phyloP scores from a whole-genome alignment of 2,113 vertebrate species.

The Diadophis punctatus region DNA sequence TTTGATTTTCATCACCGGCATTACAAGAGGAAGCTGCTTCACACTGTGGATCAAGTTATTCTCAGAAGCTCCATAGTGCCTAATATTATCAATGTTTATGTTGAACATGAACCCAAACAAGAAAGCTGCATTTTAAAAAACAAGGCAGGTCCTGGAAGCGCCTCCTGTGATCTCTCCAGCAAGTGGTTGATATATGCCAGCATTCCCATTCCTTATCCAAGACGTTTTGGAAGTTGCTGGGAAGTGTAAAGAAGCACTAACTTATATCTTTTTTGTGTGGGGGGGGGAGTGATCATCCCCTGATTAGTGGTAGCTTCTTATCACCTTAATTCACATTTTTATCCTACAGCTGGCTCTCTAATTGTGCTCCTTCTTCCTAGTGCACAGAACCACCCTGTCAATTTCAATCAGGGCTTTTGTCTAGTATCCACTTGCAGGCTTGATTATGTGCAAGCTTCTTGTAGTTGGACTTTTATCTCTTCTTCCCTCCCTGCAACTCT shows the following conservation, averaged over 20 bases:
- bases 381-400: neutral
- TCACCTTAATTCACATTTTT: neutral
- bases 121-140: neutral
- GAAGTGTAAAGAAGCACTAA: neutral
- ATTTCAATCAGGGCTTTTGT: slow-evolving; percentile 44
- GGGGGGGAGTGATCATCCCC: neutral
- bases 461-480: slow-evolving; percentile 32
- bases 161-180: neutral
- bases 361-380: slow-evolving; percentile 1
- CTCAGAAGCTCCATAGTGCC: neutral
- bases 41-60: neutral
- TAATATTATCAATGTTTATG: neutral
- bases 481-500: slow-evolving; percentile 17
- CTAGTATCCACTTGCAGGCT: slow-evolving; percentile 41
- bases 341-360: neutral
- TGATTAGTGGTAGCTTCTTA: neutral
- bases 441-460: neutral
- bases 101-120: neutral
- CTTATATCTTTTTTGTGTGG: neutral
- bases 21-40: neutral
- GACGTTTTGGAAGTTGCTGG: neutral
- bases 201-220: neutral
- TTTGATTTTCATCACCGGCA: neutral
- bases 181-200: neutral
- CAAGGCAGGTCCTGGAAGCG: neutral